A percentile compares a stretch with the other conserved stretches of the same genome.
phyloP scores from a whole-genome alignment of 2,797 vertebrate species.

The Tachyglossus aculeatus region DNA sequence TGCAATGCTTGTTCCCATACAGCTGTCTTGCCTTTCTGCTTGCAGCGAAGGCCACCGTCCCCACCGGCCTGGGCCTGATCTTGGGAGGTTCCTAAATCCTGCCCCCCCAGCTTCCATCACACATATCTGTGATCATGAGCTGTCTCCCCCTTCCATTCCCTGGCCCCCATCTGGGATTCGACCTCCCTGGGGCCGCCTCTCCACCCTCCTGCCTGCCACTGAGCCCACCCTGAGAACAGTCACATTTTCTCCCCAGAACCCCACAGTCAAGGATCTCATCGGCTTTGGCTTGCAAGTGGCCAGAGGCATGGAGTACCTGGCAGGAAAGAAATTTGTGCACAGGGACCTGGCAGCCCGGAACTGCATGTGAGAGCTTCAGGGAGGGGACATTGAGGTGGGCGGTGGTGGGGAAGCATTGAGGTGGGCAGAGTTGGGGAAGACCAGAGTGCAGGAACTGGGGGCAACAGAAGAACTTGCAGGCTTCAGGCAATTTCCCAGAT shows the following conservation, averaged over 20 bases:
- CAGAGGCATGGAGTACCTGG: conserved; percentile 95
- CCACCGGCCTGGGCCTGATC: too few relatives aligned
- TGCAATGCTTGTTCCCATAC: too few relatives aligned
- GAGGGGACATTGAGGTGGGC: too few relatives aligned
- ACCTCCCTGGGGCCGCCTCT: background rate
- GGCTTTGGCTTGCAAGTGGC: conserved; percentile 96
- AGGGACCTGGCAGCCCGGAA: conserved; percentile 96
- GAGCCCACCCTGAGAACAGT: background rate
- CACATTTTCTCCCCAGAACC: conserved; percentile 77
- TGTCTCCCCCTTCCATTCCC: background rate
- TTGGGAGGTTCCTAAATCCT: too few relatives aligned
- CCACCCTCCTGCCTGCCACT: background rate
- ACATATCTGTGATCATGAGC: too few relatives aligned
- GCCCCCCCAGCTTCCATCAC: too few relatives aligned
- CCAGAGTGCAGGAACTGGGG: background rate
- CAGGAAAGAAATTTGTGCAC: conserved; percentile 96
- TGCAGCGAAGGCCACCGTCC: too few relatives aligned
- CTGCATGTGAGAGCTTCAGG: conserved; percentile 87
- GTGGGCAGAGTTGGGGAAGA: background rate
- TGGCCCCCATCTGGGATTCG: too few relatives aligned
- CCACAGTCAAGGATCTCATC: conserved; percentile 94
- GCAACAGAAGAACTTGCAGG: background rate
- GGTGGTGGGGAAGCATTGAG: background rate
- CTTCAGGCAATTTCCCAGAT: background rate
- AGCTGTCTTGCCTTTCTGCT: too few relatives aligned